Percentiles rank a stretch among this genome's conserved stretches.
phyloP scores from a whole-genome alignment of 2,113 vertebrate species.

The Crocuta crocuta region DNA sequence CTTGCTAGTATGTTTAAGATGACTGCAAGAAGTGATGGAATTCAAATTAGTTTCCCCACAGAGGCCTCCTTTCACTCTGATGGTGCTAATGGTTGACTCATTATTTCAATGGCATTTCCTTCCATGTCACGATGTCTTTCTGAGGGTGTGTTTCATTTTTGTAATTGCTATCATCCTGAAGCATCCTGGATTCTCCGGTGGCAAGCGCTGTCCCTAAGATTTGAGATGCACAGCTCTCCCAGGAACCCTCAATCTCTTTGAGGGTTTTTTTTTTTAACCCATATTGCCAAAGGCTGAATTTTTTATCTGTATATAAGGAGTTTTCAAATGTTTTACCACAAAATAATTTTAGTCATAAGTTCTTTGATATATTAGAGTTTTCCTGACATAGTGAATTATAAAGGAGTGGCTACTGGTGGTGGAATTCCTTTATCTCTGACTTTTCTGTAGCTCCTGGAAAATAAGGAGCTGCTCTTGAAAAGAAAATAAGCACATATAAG shows the following conservation, averaged over 20 bases:
- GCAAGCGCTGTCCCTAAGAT: conserved; percentile 44
- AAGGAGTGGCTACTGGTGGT: background rate
- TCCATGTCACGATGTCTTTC: conserved; percentile 39
- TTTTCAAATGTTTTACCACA: conserved; percentile 21
- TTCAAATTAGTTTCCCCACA: conserved; percentile 52
- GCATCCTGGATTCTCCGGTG: conserved; percentile 14
- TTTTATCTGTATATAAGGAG: background rate
- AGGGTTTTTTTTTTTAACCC: conserved; percentile 24
- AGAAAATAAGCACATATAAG: conserved; percentile 4
- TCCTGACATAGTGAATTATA: conserved; percentile 40
- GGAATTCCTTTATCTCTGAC: background rate
- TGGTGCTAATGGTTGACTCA: conserved; percentile 55
- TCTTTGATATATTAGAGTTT: conserved; percentile 56
- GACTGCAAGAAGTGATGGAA: conserved; percentile 53
- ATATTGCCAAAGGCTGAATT: conserved; percentile 32
- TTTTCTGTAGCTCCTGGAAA: background rate
- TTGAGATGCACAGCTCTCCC: conserved; percentile 43
- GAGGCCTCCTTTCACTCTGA: conserved; percentile 16
- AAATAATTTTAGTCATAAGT: background rate
- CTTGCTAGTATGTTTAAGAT: conserved; percentile 49
- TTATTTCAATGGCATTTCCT: conserved; percentile 69
- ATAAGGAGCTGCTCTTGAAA: background rate
- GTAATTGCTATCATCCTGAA: conserved; percentile 62
- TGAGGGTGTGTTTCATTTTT: conserved; percentile 63
- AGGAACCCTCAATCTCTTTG: conserved; percentile 23